A percentile compares a stretch with the other conserved stretches of the same genome.
These are phyloP conservation scores for Petrocephalus sullivani DNA, from an alignment of 2,797 vertebrate species.

Conservation along the genomic window DNA sequence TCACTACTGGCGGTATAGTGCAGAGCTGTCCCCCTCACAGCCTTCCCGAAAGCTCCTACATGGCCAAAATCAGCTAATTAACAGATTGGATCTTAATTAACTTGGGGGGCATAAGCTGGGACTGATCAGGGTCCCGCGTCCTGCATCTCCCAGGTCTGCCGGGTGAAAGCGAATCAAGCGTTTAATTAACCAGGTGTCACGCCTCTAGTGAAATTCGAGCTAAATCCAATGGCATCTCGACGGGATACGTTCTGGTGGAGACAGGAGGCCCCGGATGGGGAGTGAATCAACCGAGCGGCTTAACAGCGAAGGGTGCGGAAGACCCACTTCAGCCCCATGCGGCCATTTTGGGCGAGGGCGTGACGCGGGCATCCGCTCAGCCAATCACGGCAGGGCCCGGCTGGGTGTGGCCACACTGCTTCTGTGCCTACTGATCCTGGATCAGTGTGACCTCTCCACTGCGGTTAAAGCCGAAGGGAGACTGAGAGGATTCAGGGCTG, in stretches of 20 bases:
- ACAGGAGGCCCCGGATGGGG: neutral
- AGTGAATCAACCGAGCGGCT: too few species aligned
- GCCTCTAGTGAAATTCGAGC: neutral
- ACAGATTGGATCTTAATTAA: conserved; percentile 30
- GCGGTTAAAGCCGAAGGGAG: neutral
- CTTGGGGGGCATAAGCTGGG: neutral
- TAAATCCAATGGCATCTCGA: neutral
- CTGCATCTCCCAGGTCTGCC: conserved; percentile 21
- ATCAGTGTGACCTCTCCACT: neutral
- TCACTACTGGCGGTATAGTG: neutral
- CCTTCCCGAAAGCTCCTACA: neutral
- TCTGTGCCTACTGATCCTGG: neutral
- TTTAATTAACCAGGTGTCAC: conserved; percentile 18
- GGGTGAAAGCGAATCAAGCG: conserved; percentile 14
- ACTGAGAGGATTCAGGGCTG: neutral
- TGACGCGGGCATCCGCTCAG: neutral
- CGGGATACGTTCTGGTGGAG: neutral
- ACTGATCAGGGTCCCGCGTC: conserved; percentile 18
- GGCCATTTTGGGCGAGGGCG: neutral
- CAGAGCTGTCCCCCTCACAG: neutral
- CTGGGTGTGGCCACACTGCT: neutral
- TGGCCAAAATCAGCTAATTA: conserved; percentile 20
- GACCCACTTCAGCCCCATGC: neutral
- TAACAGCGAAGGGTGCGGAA: neutral
- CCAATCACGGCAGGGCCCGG: neutral